Percentiles rank a stretch among this genome's conserved stretches.
These are phyloP conservation scores for Pedionomus torquatus DNA, from an alignment of 2,113 vertebrate species.

Conservation along the genomic window DNA sequence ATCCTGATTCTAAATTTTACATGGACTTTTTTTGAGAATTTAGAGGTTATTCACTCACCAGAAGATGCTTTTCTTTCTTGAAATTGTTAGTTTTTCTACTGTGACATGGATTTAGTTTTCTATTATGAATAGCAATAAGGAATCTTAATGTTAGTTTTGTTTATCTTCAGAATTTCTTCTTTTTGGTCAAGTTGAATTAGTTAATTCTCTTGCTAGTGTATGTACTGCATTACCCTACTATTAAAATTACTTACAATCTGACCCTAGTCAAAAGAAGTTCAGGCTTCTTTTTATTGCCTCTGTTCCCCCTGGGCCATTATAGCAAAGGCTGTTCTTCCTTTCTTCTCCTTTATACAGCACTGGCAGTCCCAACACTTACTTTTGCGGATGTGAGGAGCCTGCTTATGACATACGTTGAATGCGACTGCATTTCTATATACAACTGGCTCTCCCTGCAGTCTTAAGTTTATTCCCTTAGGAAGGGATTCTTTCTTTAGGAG, in stretches of 20 bases:
- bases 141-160: not conserved
- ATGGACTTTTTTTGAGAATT: not conserved
- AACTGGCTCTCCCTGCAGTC: not conserved
- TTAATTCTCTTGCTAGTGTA: not conserved
- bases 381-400: not conserved
- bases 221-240: not conserved
- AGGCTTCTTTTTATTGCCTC: not conserved
- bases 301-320: not conserved
- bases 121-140: not conserved
- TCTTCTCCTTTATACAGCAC: not conserved
- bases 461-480: not conserved
- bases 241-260: not conserved
- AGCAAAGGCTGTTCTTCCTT: not conserved
- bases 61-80: not conserved
- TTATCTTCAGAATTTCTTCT: not conserved
- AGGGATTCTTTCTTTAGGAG: not conserved
- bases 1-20: not conserved
- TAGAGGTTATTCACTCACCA: not conserved
- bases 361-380: not conserved
- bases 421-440: not conserved
- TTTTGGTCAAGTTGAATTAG: not conserved
- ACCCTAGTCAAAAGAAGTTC: not conserved
- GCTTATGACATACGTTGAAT: not conserved
- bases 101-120: not conserved
- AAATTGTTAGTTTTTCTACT: not conserved